Conservation (phyloP, 2,797 vertebrate species). For the Loris lydekkerianus region DNA sequence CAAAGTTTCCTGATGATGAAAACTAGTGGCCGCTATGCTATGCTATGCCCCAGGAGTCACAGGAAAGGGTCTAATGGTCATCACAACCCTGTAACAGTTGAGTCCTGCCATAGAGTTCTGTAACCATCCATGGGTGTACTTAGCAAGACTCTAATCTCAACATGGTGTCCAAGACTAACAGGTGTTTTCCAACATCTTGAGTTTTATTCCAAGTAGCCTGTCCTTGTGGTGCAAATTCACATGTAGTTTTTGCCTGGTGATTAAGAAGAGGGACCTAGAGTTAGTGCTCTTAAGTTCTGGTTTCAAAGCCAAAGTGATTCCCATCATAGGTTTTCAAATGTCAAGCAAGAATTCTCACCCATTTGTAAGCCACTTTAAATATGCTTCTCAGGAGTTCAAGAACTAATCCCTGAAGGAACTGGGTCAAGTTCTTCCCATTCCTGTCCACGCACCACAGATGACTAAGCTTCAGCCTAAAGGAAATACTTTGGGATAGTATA, state of each 20-base stretch:
- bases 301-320: constrained; percentile 43
- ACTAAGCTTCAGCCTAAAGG: constrained; percentile 14
- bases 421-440: constrained; percentile 46
- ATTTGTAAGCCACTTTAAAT: constrained; percentile 57
- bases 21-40: background rate
- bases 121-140: background rate
- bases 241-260: background rate
- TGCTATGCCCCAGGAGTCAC: background rate
- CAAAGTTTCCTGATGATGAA: background rate
- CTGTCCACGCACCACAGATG: background rate
- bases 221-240: background rate
- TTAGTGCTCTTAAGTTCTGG: background rate
- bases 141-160: background rate
- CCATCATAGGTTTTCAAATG: constrained; percentile 32
- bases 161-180: background rate
- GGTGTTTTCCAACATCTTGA: background rate
- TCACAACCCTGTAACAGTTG: background rate
- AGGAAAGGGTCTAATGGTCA: background rate
- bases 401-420: constrained; percentile 42
- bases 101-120: background rate
- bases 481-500: constrained; percentile 11
- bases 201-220: background rate
- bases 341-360: constrained; percentile 58
- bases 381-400: constrained; percentile 50
- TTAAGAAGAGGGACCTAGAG: background rate